A percentile compares a stretch with the other conserved stretches of the same genome.
Evolutionary conservation across 1,140 invertebrate species (phyloP).

Genomic region (Telenomus remus): DNA sequence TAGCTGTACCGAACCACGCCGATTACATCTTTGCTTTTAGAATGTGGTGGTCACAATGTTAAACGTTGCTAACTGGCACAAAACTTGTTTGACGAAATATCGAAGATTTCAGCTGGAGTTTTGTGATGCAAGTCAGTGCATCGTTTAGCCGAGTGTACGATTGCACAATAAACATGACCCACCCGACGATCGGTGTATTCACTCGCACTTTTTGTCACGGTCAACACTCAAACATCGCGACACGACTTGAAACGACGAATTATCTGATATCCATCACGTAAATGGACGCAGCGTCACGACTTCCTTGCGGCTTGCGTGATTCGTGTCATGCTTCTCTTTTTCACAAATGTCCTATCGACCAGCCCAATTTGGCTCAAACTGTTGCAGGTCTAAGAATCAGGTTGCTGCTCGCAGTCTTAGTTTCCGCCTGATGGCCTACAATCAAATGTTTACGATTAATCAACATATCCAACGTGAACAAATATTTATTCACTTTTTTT

Average conservation of each 20-base stretch:
- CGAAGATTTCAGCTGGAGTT: background rate
- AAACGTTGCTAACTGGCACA: conserved; percentile 15
- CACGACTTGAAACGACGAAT: conserved; percentile 6
- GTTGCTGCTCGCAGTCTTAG: conserved; percentile 12
- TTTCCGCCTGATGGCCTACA: conserved; percentile 14
- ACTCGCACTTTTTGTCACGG: conserved; percentile 7
- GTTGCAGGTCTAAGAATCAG: conserved; percentile 16
- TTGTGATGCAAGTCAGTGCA: background rate
- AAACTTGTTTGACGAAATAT: background rate
- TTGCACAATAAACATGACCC: conserved; percentile 24
- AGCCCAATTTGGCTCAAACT: conserved; percentile 27
- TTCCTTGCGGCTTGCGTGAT: conserved; percentile 24
- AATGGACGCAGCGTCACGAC: conserved; percentile 14
- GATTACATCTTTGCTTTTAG: conserved; percentile 33
- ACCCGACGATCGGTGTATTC: conserved; percentile 13
- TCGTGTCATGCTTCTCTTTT: conserved; percentile 25
- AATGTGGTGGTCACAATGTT: conserved; percentile 3
- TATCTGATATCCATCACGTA: conserved; percentile 30
- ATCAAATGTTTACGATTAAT: conserved; percentile 14
- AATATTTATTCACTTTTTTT: no score
- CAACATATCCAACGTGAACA: background rate
- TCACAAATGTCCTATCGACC: conserved; percentile 33
- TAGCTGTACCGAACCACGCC: conserved; percentile 7
- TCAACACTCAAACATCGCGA: conserved; percentile 5
- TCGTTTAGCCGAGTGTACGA: background rate